Conservation (phyloP, 2,888 invertebrate species). For the Byasa hedistus region DNA sequence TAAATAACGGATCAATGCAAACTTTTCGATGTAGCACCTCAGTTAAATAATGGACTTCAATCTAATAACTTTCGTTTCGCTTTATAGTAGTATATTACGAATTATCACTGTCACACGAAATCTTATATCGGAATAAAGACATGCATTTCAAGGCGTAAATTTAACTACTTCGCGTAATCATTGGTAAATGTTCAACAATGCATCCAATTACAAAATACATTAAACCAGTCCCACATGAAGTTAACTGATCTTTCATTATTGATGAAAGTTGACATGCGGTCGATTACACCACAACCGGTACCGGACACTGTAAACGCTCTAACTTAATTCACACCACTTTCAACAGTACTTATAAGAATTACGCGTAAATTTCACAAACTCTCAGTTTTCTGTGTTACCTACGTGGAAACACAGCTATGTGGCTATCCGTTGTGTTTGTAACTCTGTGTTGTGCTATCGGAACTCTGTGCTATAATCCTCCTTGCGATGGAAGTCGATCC, state of each 20-base stretch:
- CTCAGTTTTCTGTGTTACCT: slow-evolving; percentile 55
- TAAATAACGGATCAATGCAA: no score
- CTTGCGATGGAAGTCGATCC: slow-evolving; percentile 39
- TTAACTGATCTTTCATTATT: not conserved
- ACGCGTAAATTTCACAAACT: slow-evolving; percentile 50
- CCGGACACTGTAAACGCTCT: slow-evolving; percentile 44
- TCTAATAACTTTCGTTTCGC: no score
- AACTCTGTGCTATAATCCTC: slow-evolving; percentile 43
- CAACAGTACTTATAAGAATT: slow-evolving; percentile 66
- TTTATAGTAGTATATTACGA: no score
- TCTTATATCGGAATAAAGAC: no score
- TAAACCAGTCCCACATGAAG: no score
- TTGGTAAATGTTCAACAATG: no score
- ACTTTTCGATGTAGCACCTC: no score
- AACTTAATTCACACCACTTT: slow-evolving; percentile 72
- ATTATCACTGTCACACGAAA: no score
- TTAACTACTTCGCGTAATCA: no score
- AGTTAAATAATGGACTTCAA: no score
- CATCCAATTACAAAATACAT: no score
- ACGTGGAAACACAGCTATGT: slow-evolving; percentile 33
- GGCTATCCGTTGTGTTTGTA: slow-evolving; percentile 34
- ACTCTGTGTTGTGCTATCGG: slow-evolving; percentile 47
- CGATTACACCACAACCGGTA: slow-evolving; percentile 39
- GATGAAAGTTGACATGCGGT: slow-evolving; percentile 42
- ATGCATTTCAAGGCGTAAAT: no score